Conservation (phyloP, 2,797 vertebrate genomes). For the Propithecus perrieri region DNA sequence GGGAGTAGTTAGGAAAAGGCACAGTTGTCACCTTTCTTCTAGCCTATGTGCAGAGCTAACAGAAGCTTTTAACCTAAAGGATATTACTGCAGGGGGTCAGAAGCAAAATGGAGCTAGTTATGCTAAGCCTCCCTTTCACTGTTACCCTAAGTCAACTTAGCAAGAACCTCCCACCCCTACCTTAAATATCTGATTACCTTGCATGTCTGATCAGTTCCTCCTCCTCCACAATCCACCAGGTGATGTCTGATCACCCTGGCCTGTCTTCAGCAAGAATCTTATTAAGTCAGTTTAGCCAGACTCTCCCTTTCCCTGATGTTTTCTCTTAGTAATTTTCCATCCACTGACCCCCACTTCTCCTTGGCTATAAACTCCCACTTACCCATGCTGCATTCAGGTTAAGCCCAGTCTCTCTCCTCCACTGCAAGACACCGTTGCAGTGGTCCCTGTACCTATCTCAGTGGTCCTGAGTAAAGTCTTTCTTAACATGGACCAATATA, state of each 20-base stretch:
- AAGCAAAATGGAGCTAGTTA: not conserved
- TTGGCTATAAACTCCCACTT: not conserved
- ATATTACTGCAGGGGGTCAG: not conserved
- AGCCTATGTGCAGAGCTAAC: not conserved
- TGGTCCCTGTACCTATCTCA: not conserved
- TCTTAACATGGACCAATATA: not conserved
- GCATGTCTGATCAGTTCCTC: not conserved
- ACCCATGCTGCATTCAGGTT: not conserved
- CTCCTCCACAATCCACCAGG: not conserved
- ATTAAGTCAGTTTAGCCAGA: too few species aligned
- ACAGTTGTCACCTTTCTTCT: not conserved
- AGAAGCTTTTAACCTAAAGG: not conserved
- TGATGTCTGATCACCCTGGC: not conserved
- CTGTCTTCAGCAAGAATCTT: not conserved
- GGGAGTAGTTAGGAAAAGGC: not conserved
- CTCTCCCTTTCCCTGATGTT: not conserved
- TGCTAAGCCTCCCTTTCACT: not conserved
- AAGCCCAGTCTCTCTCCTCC: not conserved
- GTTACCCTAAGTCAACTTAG: not conserved
- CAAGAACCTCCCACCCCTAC: not conserved
- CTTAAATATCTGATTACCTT: not conserved
- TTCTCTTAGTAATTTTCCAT: not conserved
- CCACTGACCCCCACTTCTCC: not conserved
- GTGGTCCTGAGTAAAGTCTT: not conserved
- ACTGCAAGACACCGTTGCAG: not conserved